Evolutionary conservation across 2,888 invertebrate species (phyloP).

Genomic region (Cosmopolites sordidus): DNA sequence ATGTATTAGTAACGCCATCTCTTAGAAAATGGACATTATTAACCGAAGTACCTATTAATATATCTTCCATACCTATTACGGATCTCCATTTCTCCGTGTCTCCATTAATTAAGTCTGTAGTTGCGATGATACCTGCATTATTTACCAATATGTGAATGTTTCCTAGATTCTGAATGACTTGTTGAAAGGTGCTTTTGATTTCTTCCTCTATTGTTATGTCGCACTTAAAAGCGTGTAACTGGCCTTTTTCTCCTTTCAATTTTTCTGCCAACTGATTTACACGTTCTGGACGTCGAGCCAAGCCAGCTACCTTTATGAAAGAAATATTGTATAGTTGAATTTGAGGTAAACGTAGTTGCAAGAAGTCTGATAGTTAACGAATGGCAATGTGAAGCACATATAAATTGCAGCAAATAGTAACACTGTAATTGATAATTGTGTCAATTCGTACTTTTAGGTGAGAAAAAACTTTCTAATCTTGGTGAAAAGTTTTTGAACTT

Average conservation of each 20-base stretch:
- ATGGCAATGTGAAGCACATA: no score
- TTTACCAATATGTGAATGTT: conserved; percentile 35
- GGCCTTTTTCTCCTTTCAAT: conserved; percentile 28
- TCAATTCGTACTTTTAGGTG: no score
- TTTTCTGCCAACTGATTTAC: conserved; percentile 29
- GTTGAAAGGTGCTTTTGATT: conserved; percentile 32
- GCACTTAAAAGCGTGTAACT: conserved; percentile 30
- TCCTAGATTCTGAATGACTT: conserved; percentile 34
- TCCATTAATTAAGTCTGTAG: conserved; percentile 26
- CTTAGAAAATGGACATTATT: no score
- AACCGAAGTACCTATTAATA: no score
- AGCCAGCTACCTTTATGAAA: conserved; percentile 37
- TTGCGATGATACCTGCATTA: conserved; percentile 16
- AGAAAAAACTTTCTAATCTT: no score
- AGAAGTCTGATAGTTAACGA: no score
- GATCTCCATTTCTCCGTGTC: conserved; percentile 29
- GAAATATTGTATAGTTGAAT: no score
- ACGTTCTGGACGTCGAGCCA: conserved; percentile 33
- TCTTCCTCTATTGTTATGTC: conserved; percentile 35
- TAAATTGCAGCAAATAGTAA: no score
- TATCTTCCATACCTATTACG: conserved; percentile 22
- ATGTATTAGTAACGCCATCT: no score
- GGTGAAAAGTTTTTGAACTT: no score
- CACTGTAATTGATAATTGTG: no score
- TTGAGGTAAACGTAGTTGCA: no score